phyloP scores from a whole-genome alignment of 2,113 vertebrate species.

The Leucoraja erinaceus region DNA sequence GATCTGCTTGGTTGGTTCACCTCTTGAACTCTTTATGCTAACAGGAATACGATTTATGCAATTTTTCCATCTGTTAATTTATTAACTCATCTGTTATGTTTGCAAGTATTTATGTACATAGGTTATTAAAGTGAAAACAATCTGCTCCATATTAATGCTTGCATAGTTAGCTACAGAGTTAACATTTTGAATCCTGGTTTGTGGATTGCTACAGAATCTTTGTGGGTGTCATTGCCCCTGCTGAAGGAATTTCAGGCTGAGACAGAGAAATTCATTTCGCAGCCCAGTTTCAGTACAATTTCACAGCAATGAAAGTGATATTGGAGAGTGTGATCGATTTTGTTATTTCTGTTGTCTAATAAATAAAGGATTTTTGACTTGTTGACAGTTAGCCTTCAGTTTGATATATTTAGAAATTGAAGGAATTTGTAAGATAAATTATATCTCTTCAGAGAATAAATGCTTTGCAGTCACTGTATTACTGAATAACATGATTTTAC shows the following conservation, averaged over 20 bases:
- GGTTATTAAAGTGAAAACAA: not conserved
- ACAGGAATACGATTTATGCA: not conserved
- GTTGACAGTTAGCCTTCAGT: not conserved
- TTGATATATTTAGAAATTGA: not conserved
- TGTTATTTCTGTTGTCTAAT: not conserved
- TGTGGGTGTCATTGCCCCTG: not conserved
- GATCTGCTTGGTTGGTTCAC: not conserved
- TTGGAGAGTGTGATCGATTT: not conserved
- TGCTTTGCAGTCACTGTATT: too few species aligned
- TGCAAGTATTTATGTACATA: not conserved
- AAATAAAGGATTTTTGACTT: not conserved
- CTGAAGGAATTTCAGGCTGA: not conserved
- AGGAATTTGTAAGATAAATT: too few species aligned
- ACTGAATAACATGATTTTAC: too few species aligned
- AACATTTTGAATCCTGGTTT: not conserved
- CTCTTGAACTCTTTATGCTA: not conserved
- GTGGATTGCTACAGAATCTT: not conserved
- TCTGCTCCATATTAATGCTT: not conserved
- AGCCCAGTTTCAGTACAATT: not conserved
- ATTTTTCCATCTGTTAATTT: not conserved
- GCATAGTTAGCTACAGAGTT: not conserved
- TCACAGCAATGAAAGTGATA: not conserved
- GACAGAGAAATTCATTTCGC: not conserved
- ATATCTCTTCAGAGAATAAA: too few species aligned
- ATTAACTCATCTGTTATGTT: not conserved